Evolutionary conservation across 2,888 invertebrate species (phyloP).

Genomic region (Lagria hirta): DNA sequence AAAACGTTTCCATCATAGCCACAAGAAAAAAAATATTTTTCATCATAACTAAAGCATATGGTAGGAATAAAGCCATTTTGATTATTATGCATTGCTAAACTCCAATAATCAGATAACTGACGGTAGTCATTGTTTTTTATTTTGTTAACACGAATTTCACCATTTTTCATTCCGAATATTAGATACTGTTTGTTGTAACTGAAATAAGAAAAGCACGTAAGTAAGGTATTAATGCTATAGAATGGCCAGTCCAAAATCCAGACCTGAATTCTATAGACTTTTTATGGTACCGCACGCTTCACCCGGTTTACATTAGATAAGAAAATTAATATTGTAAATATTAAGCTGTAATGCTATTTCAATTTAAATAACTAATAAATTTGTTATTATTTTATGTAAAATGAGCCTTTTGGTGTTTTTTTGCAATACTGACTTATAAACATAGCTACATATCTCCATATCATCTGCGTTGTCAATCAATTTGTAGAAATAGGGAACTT

Average conservation of each 20-base stretch:
- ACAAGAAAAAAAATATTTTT: slow-evolving; percentile 59
- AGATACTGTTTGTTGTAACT: slow-evolving; percentile 58
- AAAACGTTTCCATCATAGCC: slow-evolving; percentile 80
- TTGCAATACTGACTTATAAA: too few relatives aligned
- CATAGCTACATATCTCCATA: slow-evolving; percentile 59
- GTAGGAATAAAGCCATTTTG: slow-evolving; percentile 67
- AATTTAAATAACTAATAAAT: too few relatives aligned
- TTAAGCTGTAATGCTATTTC: too few relatives aligned
- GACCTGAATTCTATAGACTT: too few relatives aligned
- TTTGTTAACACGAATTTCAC: slow-evolving; percentile 61
- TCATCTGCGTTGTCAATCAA: slow-evolving; percentile 59
- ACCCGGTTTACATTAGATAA: too few relatives aligned
- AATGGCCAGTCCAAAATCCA: not conserved
- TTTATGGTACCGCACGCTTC: too few relatives aligned
- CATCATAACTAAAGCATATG: slow-evolving; percentile 65
- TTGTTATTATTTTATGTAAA: too few relatives aligned
- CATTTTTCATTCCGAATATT: slow-evolving; percentile 64
- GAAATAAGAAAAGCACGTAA: slow-evolving; percentile 35
- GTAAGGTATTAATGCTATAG: slow-evolving; percentile 6
- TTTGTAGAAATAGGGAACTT: slow-evolving; percentile 53
- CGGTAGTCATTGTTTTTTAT: slow-evolving; percentile 55
- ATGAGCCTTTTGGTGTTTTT: too few relatives aligned
- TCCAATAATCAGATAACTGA: slow-evolving; percentile 66
- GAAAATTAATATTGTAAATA: too few relatives aligned
- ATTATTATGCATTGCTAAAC: slow-evolving; percentile 74